These are phyloP conservation scores for Metacarcinus magister DNA, from an alignment of 2,888 invertebrate genomes.

Conservation along the genomic window DNA sequence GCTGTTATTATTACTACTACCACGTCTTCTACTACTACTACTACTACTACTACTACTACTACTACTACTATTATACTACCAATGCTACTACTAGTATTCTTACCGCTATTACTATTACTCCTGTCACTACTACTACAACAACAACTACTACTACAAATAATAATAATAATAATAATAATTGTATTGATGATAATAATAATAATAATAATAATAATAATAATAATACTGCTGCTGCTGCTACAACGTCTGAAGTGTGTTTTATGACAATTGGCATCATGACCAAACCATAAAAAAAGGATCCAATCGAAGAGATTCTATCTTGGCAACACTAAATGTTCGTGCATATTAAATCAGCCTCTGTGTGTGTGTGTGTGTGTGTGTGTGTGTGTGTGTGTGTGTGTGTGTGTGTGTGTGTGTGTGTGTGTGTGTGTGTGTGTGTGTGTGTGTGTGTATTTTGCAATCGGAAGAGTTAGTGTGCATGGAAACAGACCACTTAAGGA, in stretches of 20 bases:
- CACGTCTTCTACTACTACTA: neutral
- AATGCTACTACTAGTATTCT: neutral
- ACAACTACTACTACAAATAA: no score
- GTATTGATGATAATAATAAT: no score
- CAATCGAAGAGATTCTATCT: neutral
- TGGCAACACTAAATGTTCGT: neutral
- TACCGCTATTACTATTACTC: neutral
- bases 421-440: constrained; percentile 33
- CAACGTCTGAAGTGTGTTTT: neutral
- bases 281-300: neutral
- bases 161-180: no score
- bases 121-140: no score
- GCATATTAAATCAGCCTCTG: neutral
- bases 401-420: constrained; percentile 26
- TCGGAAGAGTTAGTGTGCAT: neutral
- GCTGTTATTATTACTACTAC: neutral
- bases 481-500: neutral
- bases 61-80: neutral
- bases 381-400: constrained; percentile 20
- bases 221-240: neutral
- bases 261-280: neutral
- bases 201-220: neutral
- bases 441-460: neutral
- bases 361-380: neutral
- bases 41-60: neutral